Evolutionary conservation across 2,797 vertebrate species (phyloP).

Genomic region (Sebastes diaconus): DNA sequence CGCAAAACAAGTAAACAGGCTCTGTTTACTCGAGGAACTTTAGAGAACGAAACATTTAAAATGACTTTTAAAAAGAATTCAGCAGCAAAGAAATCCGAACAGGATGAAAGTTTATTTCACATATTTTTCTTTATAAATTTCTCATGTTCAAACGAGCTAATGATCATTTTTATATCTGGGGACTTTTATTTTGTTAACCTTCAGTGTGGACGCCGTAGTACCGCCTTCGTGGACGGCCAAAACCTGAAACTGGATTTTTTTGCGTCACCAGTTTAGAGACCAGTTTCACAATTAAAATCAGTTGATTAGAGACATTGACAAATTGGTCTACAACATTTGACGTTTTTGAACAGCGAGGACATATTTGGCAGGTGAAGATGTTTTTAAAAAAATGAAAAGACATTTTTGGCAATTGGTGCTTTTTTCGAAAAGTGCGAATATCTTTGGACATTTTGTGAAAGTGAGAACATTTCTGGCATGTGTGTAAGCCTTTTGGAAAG

Average conservation of each 20-base stretch:
- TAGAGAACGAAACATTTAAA: background rate
- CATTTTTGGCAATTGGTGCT: background rate
- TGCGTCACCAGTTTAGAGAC: background rate
- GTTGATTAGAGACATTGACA: background rate
- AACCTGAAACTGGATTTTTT: background rate
- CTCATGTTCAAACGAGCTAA: background rate
- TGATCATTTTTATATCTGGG: background rate
- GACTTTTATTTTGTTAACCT: background rate
- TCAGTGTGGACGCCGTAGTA: background rate
- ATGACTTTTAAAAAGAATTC: background rate
- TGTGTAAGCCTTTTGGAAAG: background rate
- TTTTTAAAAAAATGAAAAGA: background rate
- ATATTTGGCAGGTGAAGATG: background rate
- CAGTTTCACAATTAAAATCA: background rate
- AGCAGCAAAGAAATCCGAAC: background rate
- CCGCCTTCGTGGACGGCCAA: background rate
- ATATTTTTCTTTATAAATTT: background rate
- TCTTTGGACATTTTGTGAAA: background rate
- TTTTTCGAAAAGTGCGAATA: background rate
- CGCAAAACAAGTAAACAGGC: slow-evolving; percentile 22
- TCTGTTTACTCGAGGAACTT: slow-evolving; percentile 19
- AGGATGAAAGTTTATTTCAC: background rate
- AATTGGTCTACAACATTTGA: background rate
- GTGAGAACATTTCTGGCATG: background rate
- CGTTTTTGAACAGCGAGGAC: background rate